These are phyloP conservation scores for Parnassius smintheus DNA, from an alignment of 2,888 invertebrate species.

Conservation along the genomic window DNA sequence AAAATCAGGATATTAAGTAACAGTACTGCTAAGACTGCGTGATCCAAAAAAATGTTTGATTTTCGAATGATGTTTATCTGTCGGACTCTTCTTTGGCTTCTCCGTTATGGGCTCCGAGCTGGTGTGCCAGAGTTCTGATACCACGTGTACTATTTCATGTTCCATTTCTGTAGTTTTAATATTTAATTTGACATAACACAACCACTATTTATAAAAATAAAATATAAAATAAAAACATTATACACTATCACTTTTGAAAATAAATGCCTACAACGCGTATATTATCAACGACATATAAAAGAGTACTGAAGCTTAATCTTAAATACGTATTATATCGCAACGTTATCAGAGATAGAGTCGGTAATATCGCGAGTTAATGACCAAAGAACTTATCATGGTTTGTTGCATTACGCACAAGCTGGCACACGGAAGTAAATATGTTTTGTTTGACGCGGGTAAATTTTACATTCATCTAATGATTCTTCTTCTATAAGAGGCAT, in stretches of 20 bases:
- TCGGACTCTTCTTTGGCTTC: conserved; percentile 51
- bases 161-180: conserved; percentile 32
- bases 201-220: conserved; percentile 1
- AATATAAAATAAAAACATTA: conserved; percentile 18
- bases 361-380: conserved; percentile 13
- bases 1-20: not conserved
- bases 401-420: not conserved
- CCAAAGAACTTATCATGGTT: conserved; percentile 10
- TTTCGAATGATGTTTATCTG: conserved; percentile 52
- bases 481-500: no score
- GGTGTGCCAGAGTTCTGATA: conserved; percentile 25
- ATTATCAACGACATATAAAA: not conserved
- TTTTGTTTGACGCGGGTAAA: no score
- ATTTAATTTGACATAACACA: conserved; percentile 10
- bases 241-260: not conserved
- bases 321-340: conserved; percentile 13
- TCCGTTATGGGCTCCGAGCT: conserved; percentile 27
- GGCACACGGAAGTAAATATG: no score
- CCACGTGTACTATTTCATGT: conserved; percentile 30
- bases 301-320: conserved; percentile 26
- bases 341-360: conserved; percentile 23
- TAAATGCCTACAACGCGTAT: not conserved
- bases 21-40: conserved; percentile 42
- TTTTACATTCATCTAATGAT: no score
- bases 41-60: conserved; percentile 53